A percentile compares a stretch with the other conserved stretches of the same genome.
These are phyloP conservation scores for Plumapathes pennacea DNA, from an alignment of 92 coral and sea anemone genomes.

Conservation along the genomic window DNA sequence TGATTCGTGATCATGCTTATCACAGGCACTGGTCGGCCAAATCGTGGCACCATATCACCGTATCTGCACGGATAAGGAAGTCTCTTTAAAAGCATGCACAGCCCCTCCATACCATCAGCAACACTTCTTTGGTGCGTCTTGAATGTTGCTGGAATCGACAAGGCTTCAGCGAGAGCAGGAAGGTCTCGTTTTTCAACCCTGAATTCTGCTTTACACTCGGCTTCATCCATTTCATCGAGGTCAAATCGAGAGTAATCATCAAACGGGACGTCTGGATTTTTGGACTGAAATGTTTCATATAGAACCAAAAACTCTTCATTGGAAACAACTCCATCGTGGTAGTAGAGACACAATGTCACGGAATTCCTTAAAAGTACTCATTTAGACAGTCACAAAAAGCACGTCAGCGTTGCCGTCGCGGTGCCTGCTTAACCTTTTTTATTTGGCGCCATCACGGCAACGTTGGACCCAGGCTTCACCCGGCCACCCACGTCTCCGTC, in stretches of 20 bases:
- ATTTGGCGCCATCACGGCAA: no score
- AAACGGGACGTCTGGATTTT: slow-evolving; percentile 9
- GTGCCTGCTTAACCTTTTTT: no score
- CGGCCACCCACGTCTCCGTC: no score
- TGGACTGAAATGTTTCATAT: slow-evolving; percentile 10
- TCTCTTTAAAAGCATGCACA: slow-evolving; percentile 7
- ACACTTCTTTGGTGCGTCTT: no score
- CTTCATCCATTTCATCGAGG: slow-evolving; percentile 23
- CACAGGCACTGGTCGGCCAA: not conserved
- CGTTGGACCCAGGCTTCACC: no score
- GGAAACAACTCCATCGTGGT: slow-evolving; percentile 5
- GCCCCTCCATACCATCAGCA: slow-evolving; percentile 1
- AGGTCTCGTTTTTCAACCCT: slow-evolving; percentile 6
- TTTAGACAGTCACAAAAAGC: no score
- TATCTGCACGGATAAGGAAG: slow-evolving; percentile 13
- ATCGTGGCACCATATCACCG: slow-evolving; percentile 18
- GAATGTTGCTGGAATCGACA: no score
- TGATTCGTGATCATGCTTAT: slow-evolving; percentile 5
- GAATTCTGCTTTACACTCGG: slow-evolving; percentile 17
- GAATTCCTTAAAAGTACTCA: no score
- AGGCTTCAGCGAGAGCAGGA: not conserved
- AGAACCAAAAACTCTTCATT: slow-evolving; percentile 19
- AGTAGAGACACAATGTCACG: no score
- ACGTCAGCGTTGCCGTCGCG: no score
- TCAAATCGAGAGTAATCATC: slow-evolving; percentile 7